phyloP scores from a whole-genome alignment of 2,113 vertebrate species.

The Sitta europaea region DNA sequence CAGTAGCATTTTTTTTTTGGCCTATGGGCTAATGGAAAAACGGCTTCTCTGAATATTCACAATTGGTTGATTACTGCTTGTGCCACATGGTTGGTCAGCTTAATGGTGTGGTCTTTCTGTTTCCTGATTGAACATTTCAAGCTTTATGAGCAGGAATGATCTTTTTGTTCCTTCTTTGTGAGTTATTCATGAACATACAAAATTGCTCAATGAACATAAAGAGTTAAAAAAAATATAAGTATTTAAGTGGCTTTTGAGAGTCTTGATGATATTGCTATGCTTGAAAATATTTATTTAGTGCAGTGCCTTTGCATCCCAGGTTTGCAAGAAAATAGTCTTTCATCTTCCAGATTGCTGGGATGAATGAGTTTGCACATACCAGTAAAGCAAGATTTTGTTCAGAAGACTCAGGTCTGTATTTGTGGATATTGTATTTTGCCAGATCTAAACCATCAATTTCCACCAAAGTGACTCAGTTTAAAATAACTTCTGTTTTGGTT shows the following conservation, averaged over 20 bases:
- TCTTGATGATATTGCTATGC: background rate
- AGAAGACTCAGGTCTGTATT: background rate
- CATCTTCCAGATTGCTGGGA: background rate
- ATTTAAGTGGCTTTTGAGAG: background rate
- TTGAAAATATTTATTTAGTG: background rate
- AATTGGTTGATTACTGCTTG: background rate
- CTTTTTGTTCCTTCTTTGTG: background rate
- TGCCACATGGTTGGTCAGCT: background rate
- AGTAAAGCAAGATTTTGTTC: background rate
- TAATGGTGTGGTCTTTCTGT: conserved; percentile 2
- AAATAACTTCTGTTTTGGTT: background rate
- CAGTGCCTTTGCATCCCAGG: background rate
- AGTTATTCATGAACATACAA: background rate
- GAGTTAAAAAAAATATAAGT: background rate
- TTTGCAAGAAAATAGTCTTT: background rate
- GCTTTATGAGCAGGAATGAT: conserved; percentile 10
- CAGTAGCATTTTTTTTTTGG: background rate
- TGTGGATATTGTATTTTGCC: background rate
- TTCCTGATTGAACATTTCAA: background rate
- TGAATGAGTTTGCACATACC: background rate
- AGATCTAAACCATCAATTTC: background rate
- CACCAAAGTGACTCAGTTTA: background rate
- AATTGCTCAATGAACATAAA: background rate
- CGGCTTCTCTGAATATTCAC: background rate
- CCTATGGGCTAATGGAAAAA: background rate